Percentiles rank a stretch among this genome's conserved stretches.
These are phyloP conservation scores for Poeciliopsis occidentalis DNA, from an alignment of 2,113 vertebrate species.

Conservation along the genomic window DNA sequence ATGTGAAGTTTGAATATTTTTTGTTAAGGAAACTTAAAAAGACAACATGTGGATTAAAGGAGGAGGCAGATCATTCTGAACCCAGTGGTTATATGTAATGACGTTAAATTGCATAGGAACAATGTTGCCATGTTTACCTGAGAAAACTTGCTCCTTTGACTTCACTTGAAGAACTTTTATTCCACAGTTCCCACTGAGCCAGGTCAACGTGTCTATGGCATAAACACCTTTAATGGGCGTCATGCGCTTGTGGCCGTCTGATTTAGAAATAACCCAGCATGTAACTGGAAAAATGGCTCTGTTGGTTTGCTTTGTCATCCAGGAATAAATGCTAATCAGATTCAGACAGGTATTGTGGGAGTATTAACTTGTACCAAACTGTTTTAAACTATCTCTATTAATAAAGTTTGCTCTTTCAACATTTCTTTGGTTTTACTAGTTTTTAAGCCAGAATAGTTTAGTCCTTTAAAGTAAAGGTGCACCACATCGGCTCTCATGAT, in stretches of 20 bases:
- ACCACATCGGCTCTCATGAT: no score
- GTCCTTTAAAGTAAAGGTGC: background rate
- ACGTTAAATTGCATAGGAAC: background rate
- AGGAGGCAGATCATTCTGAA: background rate
- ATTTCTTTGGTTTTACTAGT: background rate
- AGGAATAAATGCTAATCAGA: conserved; percentile 10
- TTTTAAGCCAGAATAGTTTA: background rate
- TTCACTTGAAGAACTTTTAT: background rate
- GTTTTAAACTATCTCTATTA: background rate
- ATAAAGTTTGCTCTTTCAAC: background rate
- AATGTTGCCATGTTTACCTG: background rate
- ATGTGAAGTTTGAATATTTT: background rate
- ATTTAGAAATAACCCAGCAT: background rate
- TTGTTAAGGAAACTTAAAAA: background rate
- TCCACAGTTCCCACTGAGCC: background rate
- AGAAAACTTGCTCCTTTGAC: background rate
- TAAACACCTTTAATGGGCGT: conserved; percentile 1
- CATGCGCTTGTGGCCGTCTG: rapidly evolving
- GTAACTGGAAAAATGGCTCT: background rate
- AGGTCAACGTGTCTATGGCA: background rate
- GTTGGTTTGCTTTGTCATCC: background rate
- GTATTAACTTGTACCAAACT: background rate
- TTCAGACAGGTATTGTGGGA: background rate
- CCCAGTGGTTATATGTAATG: background rate
- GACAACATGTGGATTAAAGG: background rate